Evolutionary conservation across 1,140 invertebrate species (phyloP), one percentile per base, ranked within the genome.

Genomic region (Drosophila setifemur): DNA sequence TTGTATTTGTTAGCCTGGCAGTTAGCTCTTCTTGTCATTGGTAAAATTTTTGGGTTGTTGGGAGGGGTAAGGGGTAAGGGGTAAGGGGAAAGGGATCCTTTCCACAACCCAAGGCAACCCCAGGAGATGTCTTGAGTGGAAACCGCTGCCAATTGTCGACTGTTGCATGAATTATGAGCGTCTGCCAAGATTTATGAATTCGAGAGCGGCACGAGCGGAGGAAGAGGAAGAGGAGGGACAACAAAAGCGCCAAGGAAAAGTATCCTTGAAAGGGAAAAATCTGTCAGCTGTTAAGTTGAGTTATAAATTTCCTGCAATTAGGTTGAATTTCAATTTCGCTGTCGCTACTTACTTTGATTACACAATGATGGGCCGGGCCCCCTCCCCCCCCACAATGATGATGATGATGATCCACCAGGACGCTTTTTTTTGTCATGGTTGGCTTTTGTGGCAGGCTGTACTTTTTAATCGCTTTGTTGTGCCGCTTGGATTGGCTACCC

Each of bases 251-350:
- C n/a, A n/a, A n/a, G 25, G n/a, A 31, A 19, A 37, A 57, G 35
- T 39, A 39, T 25, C 39, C 48, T 18, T 50, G 48, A 54, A 64
- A 73, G 50, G 49, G 26, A 69, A 54, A 71, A 85, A 85, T 85
- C 81, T 86, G 81, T 85, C 81, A 86, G 71, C 81, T 85, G 81
- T 75, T 86, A 75, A 79, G 70, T 85, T 79, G 70, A 78, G 67
- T 81, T 85, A 78, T 86, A 86, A 85, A 85, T 85, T 85, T 86
- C 45, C 61, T 61, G 82, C 81, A 85, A 85, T 85, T 85, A 85
- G 81, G 81, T 85, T 85, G 75, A 69, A 85, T 86, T 85, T 85
- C 81, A 85, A 85, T 85, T 79, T 86, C 53, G 50, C 52, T 37
- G 54, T 42, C 33, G 53, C 25, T 85, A 79, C 79, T 86, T 85